phyloP scores from a whole-genome alignment of 2,113 vertebrate genomes.

The Embiotoca jacksoni region DNA sequence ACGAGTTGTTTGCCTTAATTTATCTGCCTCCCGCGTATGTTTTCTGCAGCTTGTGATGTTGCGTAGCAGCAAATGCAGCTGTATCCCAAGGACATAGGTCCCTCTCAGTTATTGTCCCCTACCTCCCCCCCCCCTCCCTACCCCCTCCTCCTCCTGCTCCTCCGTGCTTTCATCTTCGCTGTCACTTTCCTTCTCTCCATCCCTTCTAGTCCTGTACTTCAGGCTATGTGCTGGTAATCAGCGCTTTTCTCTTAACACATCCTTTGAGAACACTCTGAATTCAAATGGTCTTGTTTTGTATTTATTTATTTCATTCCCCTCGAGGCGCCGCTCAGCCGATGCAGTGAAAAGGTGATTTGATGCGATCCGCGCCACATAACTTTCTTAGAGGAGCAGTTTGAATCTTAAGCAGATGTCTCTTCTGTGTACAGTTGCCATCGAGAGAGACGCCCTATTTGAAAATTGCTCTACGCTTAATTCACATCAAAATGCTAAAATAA shows the following conservation, averaged over 20 bases:
- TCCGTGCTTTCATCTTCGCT: constrained; percentile 51
- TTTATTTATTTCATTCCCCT: constrained; percentile 63
- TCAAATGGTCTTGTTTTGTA: constrained; percentile 63
- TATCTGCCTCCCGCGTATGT: constrained; percentile 14
- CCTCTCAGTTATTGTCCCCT: constrained; percentile 31
- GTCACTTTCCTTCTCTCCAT: constrained; percentile 32
- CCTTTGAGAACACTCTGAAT: constrained; percentile 54
- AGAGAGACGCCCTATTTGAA: constrained; percentile 15
- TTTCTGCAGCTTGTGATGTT: constrained; percentile 40
- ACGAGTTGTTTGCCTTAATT: constrained; percentile 39
- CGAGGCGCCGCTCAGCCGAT: constrained; percentile 17
- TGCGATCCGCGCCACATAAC: constrained; percentile 40
- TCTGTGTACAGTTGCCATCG: constrained; percentile 23
- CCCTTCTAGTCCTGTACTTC: constrained; percentile 37
- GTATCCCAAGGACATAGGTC: constrained; percentile 42
- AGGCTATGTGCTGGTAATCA: constrained; percentile 43
- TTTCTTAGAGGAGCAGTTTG: constrained; percentile 41
- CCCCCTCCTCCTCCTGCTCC: background rate
- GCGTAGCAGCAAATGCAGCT: constrained; percentile 32
- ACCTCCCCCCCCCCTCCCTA: no score
- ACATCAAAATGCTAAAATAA: constrained; percentile 40
- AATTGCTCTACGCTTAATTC: constrained; percentile 43
- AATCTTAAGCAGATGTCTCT: constrained; percentile 48
- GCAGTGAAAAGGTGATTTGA: constrained; percentile 66
- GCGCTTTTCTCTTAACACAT: constrained; percentile 55